Evolutionary conservation across 2,113 vertebrate species (phyloP), one percentile per base, ranked within the genome.

Genomic region (Alectura lathami): DNA sequence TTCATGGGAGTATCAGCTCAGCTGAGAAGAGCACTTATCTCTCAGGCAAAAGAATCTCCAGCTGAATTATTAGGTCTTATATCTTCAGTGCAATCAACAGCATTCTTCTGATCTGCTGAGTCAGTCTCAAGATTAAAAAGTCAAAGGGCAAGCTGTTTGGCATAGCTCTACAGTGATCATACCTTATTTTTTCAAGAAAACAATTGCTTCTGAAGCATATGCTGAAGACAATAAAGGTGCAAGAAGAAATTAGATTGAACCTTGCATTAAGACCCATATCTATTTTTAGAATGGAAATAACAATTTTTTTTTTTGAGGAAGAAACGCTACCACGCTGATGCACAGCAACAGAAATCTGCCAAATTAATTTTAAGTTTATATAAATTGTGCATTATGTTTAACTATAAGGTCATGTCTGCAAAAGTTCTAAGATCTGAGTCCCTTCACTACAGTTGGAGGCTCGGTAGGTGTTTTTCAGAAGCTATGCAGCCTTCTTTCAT

Each of bases 61-160:
- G 14, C 54, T 73, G 50, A 77, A 63, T 70, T 67, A 81, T 40
- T 51, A 84, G 66, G 77, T 78, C 26, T 88, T 22, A 2, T 24
- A 90, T n/a, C 69, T 68, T 1, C 70, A 45, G 60, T 48, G 69
- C 66, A 92, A 43, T 83, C 36, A 84, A 17, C 22, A 34, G 11
- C 30, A n/a, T 40, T 81, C 82, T 93, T 90, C n/a, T 54, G 20
- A 45, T 83, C 32, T 90, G 45, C 20, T 69, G 29, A 47, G 34
- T 59, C 4, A 6, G 75, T 60, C 51, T 89, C 88, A 93, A 91
- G 91, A 90, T 87, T 86, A 84, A 90, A 76, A 94, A 78, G 62
- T 72, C 95, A 83, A 92, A 95, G 88, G 80, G 36, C 86, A 86
- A 91, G 77, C 8, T 56, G 47, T 81, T 84, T 62, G 88, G 51